Evolutionary conservation across 2,797 vertebrate species (phyloP), one percentile per base, ranked within the genome.

Genomic region (Orientallactaga sibirica): DNA sequence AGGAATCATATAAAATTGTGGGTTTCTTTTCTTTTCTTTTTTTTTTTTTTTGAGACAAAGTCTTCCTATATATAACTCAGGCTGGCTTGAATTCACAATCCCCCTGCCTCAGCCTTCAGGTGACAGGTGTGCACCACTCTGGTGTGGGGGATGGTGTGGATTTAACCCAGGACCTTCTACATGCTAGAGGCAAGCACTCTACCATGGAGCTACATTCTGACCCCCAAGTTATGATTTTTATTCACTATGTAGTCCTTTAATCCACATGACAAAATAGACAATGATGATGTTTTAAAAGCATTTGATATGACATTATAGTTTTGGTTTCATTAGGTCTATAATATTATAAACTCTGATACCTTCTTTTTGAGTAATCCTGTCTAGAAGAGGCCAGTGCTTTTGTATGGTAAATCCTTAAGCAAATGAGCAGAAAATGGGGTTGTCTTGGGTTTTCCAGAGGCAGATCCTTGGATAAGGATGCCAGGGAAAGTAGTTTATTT

Each of bases 331-430:
- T 73, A 6, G 37, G 58, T 25, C 61, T 66, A 33, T 70, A 48
- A 79, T 73, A 83, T 83, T 27, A 24, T 80, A 43, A 75, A n/a
- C 27, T 83, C 29, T 20, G 8, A 66, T 14, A 37, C 7, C 61
- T 94, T 92, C n/a, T 86, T 52, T 93, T 86, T 70, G 76, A 85
- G 37, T 27, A 80, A n/a, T 71, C 41, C 88, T 64, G 20, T 68
- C 7, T 70, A n/a, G 37, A 4, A 89, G 58, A 89, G 2, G 18
- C 62, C 74, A 82, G 25, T 52, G 43, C 37, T 91, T 83, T 91
- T n/a, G 37, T n/a, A 41, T 18, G 19, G 27, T 4, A 25, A 91
- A 70, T 37, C 22, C 48, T 86, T 86, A 52, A 80, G 83, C 52
- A 80, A 67, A 74, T 41, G 55, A 73, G 78, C 15, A 84, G 61